These are phyloP conservation scores for Physocephala rufipes DNA, from an alignment of 2,888 invertebrate genomes.

Conservation along the genomic window DNA sequence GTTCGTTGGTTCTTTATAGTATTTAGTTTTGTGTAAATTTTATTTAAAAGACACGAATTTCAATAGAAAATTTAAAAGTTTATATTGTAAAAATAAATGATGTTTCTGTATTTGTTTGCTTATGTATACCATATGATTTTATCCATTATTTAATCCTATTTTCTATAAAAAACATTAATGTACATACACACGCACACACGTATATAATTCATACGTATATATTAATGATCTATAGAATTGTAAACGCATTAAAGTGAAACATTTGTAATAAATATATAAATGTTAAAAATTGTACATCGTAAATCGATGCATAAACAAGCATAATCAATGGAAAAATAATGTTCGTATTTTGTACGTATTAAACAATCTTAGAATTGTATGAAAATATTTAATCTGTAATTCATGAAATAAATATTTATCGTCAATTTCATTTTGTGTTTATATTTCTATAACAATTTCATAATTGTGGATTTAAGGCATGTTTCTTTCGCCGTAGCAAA, in stretches of 20 bases:
- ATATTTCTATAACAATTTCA: too few species aligned
- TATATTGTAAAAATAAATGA: neutral
- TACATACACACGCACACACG: neutral
- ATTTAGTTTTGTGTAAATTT: constrained; percentile 35
- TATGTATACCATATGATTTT: constrained; percentile 11
- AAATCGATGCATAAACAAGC: constrained; percentile 23
- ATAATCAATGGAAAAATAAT: constrained; percentile 25
- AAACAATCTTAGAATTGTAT: constrained; percentile 37
- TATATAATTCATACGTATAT: constrained; percentile 3
- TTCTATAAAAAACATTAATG: neutral
- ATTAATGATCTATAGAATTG: neutral
- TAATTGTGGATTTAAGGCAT: too few species aligned
- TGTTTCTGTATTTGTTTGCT: constrained; percentile 14
- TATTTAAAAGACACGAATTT: neutral
- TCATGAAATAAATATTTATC: constrained; percentile 38
- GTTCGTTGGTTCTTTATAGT: constrained; percentile 4
- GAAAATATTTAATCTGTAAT: constrained; percentile 43
- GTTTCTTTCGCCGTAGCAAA: too few species aligned
- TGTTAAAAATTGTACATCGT: constrained; percentile 32
- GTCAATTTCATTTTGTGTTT: neutral
- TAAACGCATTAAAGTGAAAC: constrained; percentile 29
- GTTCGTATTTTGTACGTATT: constrained; percentile 43
- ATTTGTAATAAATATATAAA: constrained; percentile 33
- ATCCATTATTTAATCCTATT: neutral
- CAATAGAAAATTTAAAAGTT: too few species aligned